Evolutionary conservation across 1,140 invertebrate species (phyloP).

Genomic region (Ptiloglossa arizonensis): DNA sequence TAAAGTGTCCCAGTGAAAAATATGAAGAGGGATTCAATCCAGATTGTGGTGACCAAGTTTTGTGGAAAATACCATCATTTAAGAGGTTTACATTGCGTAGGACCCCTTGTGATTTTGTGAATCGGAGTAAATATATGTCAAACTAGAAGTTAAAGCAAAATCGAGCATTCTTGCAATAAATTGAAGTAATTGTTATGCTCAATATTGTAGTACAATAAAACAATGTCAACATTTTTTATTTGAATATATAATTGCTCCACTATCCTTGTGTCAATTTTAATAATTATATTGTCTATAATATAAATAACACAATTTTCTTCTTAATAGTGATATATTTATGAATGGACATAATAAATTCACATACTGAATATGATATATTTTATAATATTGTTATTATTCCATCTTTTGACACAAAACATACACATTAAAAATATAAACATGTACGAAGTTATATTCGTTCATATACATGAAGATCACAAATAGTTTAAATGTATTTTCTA

Average conservation of each 20-base stretch:
- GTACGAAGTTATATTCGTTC: constrained; percentile 55
- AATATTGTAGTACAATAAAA: constrained; percentile 7
- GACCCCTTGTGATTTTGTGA: background rate
- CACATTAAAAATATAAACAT: constrained; percentile 43
- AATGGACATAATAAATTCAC: background rate
- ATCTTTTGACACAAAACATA: background rate
- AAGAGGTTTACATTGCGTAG: fast-evolving
- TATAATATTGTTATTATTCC: constrained; percentile 59
- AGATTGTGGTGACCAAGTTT: constrained; percentile 81
- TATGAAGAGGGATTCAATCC: constrained; percentile 83
- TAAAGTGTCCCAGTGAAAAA: constrained; percentile 79
- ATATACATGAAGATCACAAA: constrained; percentile 23
- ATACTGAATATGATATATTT: background rate
- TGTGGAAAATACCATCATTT: constrained; percentile 78
- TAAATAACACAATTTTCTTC: background rate
- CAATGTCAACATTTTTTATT: background rate
- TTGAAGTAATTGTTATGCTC: background rate
- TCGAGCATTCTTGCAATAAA: constrained; percentile 4
- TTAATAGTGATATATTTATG: background rate
- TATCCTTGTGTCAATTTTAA: too few species aligned
- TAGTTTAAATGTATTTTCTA: constrained; percentile 16
- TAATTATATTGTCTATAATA: too few species aligned
- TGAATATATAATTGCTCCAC: background rate
- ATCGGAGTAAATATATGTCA: background rate
- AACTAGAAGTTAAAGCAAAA: constrained; percentile 30